These are phyloP conservation scores for Enteromius thamalakanensis DNA, from an alignment of 2,797 vertebrate genomes.

Conservation along the genomic window DNA sequence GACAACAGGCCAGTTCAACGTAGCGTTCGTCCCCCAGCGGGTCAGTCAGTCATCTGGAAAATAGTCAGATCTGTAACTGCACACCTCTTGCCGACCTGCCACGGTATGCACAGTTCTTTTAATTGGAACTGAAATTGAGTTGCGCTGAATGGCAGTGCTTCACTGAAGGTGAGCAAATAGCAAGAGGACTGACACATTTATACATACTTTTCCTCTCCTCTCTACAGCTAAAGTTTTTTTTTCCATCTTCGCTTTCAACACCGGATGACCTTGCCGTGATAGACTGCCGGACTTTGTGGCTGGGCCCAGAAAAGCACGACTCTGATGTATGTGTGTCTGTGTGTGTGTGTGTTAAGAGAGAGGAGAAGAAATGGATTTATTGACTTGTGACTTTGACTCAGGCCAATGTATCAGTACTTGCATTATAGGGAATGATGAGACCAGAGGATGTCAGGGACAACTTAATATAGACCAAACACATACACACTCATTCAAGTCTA, in stretches of 20 bases:
- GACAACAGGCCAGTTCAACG: constrained; percentile 34
- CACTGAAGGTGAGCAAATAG: constrained; percentile 58
- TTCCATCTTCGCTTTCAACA: constrained; percentile 74
- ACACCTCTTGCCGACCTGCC: constrained; percentile 50
- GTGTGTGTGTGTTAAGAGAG: constrained; percentile 62
- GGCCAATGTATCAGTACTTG: constrained; percentile 87
- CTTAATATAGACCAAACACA: constrained; percentile 83
- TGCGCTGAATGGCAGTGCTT: constrained; percentile 56
- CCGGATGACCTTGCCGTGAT: constrained; percentile 89
- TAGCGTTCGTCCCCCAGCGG: constrained; percentile 41
- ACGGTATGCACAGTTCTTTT: constrained; percentile 55
- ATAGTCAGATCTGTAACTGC: constrained; percentile 52
- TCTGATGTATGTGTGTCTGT: constrained; percentile 69
- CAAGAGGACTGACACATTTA: constrained; percentile 52
- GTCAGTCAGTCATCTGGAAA: constrained; percentile 59
- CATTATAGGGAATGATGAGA: constrained; percentile 95
- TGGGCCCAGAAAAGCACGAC: constrained; percentile 85
- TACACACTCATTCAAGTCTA: constrained; percentile 29
- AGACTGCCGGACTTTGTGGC: constrained; percentile 86
- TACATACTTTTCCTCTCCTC: constrained; percentile 39
- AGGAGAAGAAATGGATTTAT: constrained; percentile 92
- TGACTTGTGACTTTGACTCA: constrained; percentile 86
- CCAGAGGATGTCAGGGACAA: constrained; percentile 88
- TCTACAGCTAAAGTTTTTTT: constrained; percentile 42
- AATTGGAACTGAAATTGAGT: constrained; percentile 65